Evolutionary conservation across 2,113 vertebrate species (phyloP).

Genomic region (Mystacornis crossleyi): DNA sequence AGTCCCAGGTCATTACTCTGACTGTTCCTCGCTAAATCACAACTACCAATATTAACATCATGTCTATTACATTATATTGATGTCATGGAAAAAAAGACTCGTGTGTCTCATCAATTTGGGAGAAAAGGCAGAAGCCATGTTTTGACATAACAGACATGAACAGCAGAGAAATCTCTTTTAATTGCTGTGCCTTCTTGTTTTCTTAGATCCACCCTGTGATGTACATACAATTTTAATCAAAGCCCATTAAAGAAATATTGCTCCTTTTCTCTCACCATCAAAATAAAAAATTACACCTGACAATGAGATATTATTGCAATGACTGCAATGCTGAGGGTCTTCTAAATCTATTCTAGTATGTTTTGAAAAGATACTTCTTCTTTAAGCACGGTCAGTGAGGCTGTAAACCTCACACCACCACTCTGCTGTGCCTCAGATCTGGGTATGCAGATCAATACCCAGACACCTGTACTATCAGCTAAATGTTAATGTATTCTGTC

Average conservation of each 20-base stretch:
- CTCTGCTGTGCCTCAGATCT: background rate
- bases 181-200: background rate
- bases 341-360: background rate
- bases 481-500: constrained; percentile 79
- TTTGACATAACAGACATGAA: background rate
- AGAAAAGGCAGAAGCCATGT: background rate
- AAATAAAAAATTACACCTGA: background rate
- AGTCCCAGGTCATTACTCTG: too few relatives aligned
- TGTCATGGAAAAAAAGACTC: background rate
- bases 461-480: constrained; percentile 64
- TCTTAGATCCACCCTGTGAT: background rate
- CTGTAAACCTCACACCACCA: background rate
- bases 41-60: background rate
- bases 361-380: background rate
- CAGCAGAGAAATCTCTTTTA: background rate
- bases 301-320: background rate
- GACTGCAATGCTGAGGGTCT: background rate
- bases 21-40: background rate
- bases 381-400: background rate
- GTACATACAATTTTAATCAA: background rate
- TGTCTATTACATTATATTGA: background rate
- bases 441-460: background rate
- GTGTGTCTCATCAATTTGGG: background rate
- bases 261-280: background rate
- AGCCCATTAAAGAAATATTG: background rate